Evolutionary conservation across 2,888 invertebrate species (phyloP).

Genomic region (Tetrapedia diversipes): DNA sequence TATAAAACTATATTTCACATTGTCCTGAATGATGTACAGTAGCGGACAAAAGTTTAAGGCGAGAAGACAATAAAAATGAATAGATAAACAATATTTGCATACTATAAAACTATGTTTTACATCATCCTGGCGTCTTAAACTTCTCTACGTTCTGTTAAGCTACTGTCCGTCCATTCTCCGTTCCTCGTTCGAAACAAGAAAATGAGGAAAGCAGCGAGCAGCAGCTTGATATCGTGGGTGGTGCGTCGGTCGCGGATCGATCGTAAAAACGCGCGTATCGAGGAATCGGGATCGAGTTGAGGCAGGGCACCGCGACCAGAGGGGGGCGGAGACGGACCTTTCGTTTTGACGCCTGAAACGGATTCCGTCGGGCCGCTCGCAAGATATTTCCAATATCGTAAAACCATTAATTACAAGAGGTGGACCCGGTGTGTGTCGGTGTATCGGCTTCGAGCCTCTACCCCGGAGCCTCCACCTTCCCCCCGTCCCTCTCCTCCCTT

Average conservation of each 20-base stretch:
- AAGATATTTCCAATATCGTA: slow-evolving; percentile 78
- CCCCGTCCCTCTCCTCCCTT: slow-evolving; percentile 39
- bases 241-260: slow-evolving; percentile 13
- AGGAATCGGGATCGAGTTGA: slow-evolving; percentile 30
- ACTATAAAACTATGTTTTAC: no score
- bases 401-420: slow-evolving; percentile 77
- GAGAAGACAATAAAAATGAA: no score
- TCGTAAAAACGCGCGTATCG: slow-evolving; percentile 45
- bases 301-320: slow-evolving; percentile 24
- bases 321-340: slow-evolving; percentile 44
- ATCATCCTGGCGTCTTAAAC: no score
- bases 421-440: slow-evolving; percentile 50
- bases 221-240: no score
- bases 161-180: no score
- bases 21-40: no score
- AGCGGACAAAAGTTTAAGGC: no score
- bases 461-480: slow-evolving; percentile 56
- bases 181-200: no score
- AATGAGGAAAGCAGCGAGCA: no score
- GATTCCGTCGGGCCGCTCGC: slow-evolving; percentile 69
- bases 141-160: no score
- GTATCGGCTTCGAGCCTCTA: slow-evolving; percentile 66
- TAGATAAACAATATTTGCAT: no score
- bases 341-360: slow-evolving; percentile 63
- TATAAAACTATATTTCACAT: no score